Base-by-base conservation (phyloP, 2,797 vertebrate genomes). In the Lophotriccus pileatus region DNA sequence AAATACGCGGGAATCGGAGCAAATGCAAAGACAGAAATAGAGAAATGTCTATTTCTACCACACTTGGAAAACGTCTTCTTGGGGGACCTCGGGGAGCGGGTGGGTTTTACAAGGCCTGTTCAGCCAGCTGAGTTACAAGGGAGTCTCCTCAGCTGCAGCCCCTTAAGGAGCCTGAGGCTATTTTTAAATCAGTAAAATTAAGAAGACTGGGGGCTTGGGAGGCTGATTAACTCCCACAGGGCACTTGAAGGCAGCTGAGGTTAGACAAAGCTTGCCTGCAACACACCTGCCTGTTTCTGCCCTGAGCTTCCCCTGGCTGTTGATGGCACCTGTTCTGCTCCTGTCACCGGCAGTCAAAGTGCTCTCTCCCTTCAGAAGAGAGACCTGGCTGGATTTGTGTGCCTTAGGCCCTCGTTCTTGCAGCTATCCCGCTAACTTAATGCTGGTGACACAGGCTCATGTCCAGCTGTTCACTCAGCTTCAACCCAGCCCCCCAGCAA, bases 1-100 rank as follows among this genome's bases (percentile, higher is more conserved):
- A 55, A 90, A 24, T 60, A 22, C 1, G 0, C 18, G 10, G n/a
- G 13, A 84, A 70, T 7, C 5, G 0, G 30, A 76, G 24, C 12
- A 32, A 9, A 2, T 7, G 16, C n/a, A 67, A 50, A 83, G 49
- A n/a, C 39, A 84, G 34, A 82, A 78, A 52, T 6, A 5, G 25
- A 72, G 50, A 73, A 69, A 39, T 9, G 3, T 14, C 16, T 63
- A 1, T 58, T 89, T 58, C 50, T 77, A 36, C 34, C 52, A 39
- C 4, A 0, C n/a, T 34, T 69, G n/a, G 39, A 36, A 64, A 82
- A 55, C 4, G 5, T 16, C 28, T 14, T 36, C 25, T 24, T 7
- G 13, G 7, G 36, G 19, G 10, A 79, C 15, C 30, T 7, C 7
- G 60, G 11, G 36, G 6, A 60, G 22, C 4, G 1, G 28, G 32